These are phyloP conservation scores for Megaceryle torquata DNA, from an alignment of 2,113 vertebrate species.

Conservation along the genomic window DNA sequence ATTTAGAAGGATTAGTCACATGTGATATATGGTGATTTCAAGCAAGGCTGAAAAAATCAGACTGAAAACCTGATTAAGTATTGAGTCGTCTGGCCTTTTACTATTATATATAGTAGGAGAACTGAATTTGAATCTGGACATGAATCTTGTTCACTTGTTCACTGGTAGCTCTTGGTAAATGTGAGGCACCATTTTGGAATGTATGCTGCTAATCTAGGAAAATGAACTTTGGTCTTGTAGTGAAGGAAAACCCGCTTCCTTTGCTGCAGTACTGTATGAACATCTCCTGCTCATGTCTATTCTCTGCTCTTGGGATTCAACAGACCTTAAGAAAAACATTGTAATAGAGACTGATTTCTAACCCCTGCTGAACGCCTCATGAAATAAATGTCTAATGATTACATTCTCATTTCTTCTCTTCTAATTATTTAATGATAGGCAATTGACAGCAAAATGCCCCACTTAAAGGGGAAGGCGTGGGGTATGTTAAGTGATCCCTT, in stretches of 20 bases:
- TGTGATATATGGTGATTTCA: not conserved
- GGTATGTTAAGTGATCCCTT: not conserved
- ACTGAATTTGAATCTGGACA: not conserved
- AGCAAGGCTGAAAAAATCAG: not conserved
- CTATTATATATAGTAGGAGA: not conserved
- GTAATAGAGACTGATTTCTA: constrained; percentile 55
- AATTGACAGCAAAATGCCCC: not conserved
- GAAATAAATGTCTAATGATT: constrained; percentile 39
- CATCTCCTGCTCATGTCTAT: constrained; percentile 52
- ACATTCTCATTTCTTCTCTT: not conserved
- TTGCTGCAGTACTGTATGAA: constrained; percentile 39
- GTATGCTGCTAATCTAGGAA: constrained; percentile 41
- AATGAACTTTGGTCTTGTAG: constrained; percentile 38
- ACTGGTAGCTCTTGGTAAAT: constrained; percentile 1
- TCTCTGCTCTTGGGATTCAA: constrained; percentile 23
- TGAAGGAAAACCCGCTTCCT: constrained; percentile 24
- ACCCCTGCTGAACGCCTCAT: constrained; percentile 15
- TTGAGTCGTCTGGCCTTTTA: constrained; percentile 18
- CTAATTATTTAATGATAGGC: constrained; percentile 18
- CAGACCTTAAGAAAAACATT: constrained; percentile 27
- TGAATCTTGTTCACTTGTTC: constrained; percentile 27
- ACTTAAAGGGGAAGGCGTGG: not conserved
- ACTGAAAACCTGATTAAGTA: constrained; percentile 2
- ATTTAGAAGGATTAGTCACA: constrained; percentile 10
- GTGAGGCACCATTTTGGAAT: constrained; percentile 49